phyloP scores from a whole-genome alignment of 1,140 invertebrate genomes.

The Pteromalus puparum region DNA sequence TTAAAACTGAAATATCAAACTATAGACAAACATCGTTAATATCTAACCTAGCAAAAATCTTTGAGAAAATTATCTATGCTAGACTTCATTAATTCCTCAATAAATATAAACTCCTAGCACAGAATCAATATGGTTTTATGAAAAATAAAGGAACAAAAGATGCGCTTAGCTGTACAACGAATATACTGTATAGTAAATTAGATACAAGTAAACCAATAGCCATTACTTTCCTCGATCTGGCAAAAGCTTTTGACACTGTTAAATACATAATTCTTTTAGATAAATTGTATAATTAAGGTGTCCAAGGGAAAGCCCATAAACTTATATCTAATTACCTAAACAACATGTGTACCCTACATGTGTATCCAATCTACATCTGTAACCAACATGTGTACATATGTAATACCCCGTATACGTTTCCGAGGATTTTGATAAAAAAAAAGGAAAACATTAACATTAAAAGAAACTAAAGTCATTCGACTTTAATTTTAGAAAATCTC shows the following conservation, averaged over 20 bases:
- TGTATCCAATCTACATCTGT: too few species aligned
- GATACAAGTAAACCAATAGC: constrained; percentile 30
- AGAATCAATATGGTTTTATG: constrained; percentile 47
- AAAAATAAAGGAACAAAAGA: constrained; percentile 32
- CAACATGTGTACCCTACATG: too few species aligned
- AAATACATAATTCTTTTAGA: constrained; percentile 52
- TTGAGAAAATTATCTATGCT: constrained; percentile 43
- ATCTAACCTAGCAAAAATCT: constrained; percentile 42
- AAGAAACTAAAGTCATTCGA: too few species aligned
- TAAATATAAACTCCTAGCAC: constrained; percentile 16
- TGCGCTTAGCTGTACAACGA: constrained; percentile 24
- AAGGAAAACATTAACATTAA: too few species aligned
- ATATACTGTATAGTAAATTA: constrained; percentile 16
- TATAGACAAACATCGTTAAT: constrained; percentile 58
- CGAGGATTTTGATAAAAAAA: too few species aligned
- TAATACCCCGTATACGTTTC: too few species aligned
- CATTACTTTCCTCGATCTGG: constrained; percentile 50
- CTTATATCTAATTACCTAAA: constrained; percentile 61
- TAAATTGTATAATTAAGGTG: constrained; percentile 58
- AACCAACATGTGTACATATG: too few species aligned
- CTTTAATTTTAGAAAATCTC: too few species aligned
- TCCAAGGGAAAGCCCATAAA: constrained; percentile 51
- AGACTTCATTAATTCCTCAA: not conserved
- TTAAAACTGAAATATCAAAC: constrained; percentile 52
- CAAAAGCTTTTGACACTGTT: constrained; percentile 58